phyloP scores from a whole-genome alignment of 2,888 invertebrate genomes.

The Epirrita christyi region DNA sequence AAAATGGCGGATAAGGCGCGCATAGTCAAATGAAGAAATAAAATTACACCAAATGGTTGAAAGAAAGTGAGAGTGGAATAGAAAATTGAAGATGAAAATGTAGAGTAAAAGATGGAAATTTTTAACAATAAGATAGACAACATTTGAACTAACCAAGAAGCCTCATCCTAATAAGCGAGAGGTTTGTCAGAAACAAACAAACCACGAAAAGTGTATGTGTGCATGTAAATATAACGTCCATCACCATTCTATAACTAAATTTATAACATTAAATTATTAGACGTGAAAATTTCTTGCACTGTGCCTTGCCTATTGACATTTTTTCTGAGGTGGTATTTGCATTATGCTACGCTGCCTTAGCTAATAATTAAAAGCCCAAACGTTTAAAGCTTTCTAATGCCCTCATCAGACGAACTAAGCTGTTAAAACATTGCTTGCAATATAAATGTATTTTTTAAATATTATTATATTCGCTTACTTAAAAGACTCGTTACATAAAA shows the following conservation, averaged over 20 bases:
- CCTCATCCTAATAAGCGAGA: conserved; percentile 43
- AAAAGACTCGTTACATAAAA: background rate
- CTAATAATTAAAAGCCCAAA: conserved; percentile 12
- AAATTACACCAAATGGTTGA: conserved; percentile 7
- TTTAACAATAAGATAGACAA: conserved; percentile 18
- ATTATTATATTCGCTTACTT: conserved; percentile 4
- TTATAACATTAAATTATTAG: conserved; percentile 4
- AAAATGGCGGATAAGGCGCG: conserved; percentile 19
- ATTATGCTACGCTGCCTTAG: conserved; percentile 2
- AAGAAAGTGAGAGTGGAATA: conserved; percentile 6
- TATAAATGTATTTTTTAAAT: background rate
- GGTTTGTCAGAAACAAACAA: conserved; percentile 45
- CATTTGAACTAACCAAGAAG: conserved; percentile 36
- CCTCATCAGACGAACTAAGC: conserved; percentile 9
- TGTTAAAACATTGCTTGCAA: background rate
- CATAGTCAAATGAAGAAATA: conserved; percentile 1
- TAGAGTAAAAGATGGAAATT: conserved; percentile 14
- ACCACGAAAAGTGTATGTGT: conserved; percentile 37
- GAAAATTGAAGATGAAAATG: conserved; percentile 17
- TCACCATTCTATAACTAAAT: conserved; percentile 34
- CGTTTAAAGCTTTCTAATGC: conserved; percentile 19
- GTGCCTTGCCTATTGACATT: conserved; percentile 11
- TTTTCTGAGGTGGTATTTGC: conserved; percentile 5
- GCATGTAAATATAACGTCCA: conserved; percentile 38
- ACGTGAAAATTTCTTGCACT: conserved; percentile 1